Percentiles rank a stretch among this genome's conserved stretches.
These are phyloP conservation scores for Rhombomys opimus DNA, from an alignment of 2,113 vertebrate genomes.

Conservation along the genomic window DNA sequence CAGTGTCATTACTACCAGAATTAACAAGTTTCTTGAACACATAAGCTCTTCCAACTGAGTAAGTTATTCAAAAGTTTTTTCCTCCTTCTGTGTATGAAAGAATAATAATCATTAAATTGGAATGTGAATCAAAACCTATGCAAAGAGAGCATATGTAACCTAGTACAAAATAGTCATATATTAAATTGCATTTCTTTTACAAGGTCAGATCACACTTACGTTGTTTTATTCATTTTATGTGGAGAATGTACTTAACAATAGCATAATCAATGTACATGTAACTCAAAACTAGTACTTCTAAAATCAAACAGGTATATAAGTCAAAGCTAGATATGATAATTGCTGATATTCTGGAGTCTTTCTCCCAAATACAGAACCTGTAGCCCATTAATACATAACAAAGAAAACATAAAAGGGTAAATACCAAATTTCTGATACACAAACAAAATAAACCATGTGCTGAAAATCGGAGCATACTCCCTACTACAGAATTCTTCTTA, in stretches of 20 bases:
- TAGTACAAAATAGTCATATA: background rate
- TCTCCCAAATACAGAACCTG: slow-evolving; percentile 20
- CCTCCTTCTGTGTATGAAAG: background rate
- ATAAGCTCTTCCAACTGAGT: background rate
- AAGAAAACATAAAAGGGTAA: background rate
- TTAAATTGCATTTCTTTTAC: background rate
- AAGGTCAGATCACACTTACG: background rate
- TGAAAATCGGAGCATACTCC: background rate
- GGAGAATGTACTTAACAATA: background rate
- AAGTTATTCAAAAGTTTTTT: slow-evolving; percentile 14
- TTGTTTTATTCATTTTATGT: background rate
- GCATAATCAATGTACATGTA: slow-evolving; percentile 31
- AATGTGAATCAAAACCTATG: background rate
- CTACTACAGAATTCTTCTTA: background rate
- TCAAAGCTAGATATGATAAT: slow-evolving; percentile 7
- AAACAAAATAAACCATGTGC: background rate
- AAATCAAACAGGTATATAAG: background rate
- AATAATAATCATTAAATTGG: background rate
- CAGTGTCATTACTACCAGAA: background rate
- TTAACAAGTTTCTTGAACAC: background rate
- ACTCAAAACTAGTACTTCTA: slow-evolving; percentile 24
- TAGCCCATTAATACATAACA: background rate
- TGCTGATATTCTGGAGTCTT: background rate
- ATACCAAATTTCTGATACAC: slow-evolving; percentile 21
- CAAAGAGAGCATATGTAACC: background rate